A percentile compares a stretch with the other conserved stretches of the same genome.
phyloP scores from a whole-genome alignment of 2,113 vertebrate species.

The Turnix velox region DNA sequence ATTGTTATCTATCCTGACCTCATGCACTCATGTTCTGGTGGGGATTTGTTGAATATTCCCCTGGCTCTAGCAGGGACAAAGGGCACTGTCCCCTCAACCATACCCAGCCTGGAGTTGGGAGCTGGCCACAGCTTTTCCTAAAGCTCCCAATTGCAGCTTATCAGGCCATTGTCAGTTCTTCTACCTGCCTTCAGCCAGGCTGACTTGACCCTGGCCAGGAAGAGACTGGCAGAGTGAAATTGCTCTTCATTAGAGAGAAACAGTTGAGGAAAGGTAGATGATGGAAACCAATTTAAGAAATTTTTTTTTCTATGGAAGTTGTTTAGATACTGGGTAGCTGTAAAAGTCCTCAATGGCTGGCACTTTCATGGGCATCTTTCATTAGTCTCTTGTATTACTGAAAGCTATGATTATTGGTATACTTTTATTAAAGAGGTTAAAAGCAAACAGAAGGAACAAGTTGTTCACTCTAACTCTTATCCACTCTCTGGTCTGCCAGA shows the following conservation, averaged over 20 bases:
- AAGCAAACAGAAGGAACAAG: not conserved
- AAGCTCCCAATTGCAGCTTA: not conserved
- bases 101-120: too few relatives aligned
- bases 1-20: too few relatives aligned
- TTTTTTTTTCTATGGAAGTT: not conserved
- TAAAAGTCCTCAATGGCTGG: not conserved
- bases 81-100: too few relatives aligned
- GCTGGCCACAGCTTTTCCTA: too few relatives aligned
- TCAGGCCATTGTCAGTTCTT: not conserved
- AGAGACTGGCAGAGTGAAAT: not conserved
- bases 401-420: not conserved
- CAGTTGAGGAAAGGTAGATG: not conserved
- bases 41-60: too few relatives aligned
- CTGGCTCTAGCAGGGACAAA: too few relatives aligned
- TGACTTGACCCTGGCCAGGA: not conserved
- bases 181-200: not conserved
- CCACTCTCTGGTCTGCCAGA: not conserved
- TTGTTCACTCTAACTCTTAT: not conserved
- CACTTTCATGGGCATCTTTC: not conserved
- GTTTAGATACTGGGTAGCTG: not conserved
- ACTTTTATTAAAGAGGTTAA: not conserved
- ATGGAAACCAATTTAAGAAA: not conserved
- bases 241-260: not conserved
- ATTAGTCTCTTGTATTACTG: not conserved
- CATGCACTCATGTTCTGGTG: too few relatives aligned